These are phyloP conservation scores for Crocidura indochinensis DNA, from an alignment of 2,797 vertebrate species.

Conservation along the genomic window DNA sequence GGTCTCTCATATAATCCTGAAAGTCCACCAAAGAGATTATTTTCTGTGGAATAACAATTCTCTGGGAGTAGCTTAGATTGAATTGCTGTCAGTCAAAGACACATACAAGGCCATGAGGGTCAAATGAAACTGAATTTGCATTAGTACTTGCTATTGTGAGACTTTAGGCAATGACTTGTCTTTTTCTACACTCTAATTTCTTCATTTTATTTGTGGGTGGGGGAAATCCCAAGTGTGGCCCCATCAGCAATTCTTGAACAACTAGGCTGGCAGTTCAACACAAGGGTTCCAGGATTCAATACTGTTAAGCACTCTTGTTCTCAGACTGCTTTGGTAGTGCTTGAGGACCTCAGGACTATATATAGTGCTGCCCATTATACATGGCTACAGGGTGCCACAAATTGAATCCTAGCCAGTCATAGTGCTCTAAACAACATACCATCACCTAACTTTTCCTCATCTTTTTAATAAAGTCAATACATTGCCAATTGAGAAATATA, in stretches of 20 bases:
- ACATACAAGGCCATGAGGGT: neutral
- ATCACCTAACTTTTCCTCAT: no score
- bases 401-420: no score
- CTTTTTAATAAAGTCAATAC: slow-evolving; percentile 21
- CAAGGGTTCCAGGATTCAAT: no score
- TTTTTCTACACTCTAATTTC: slow-evolving; percentile 25
- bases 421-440: no score
- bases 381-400: no score
- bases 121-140: neutral
- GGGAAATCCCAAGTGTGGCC: no score
- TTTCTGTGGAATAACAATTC: neutral
- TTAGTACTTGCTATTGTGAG: neutral
- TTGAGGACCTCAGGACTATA: no score
- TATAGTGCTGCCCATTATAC: no score
- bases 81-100: neutral
- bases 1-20: slow-evolving; percentile 3
- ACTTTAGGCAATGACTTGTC: slow-evolving; percentile 8
- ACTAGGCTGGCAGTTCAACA: no score
- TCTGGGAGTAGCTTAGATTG: neutral
- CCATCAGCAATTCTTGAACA: no score
- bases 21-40: neutral
- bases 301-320: no score
- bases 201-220: neutral
- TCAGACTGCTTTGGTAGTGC: no score
- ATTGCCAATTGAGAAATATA: neutral